Conservation (phyloP, 2,797 vertebrate genomes). For the Ambastaia sidthimunki region DNA sequence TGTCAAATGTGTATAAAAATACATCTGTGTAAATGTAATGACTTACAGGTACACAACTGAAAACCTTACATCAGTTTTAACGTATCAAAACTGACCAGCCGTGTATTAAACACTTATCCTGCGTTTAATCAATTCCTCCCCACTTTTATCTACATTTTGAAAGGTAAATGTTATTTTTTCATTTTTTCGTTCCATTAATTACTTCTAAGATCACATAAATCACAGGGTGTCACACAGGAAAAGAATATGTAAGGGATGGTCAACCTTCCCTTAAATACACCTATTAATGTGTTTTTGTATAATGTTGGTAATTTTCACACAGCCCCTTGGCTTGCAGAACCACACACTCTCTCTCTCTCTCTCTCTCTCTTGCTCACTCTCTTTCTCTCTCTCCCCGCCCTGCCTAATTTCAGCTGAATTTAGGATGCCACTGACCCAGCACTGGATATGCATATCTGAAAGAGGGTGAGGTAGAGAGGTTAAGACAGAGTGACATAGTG, state of each 20-base stretch:
- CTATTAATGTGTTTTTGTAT: constrained; percentile 58
- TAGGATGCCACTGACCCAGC: constrained; percentile 50
- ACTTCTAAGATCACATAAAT: not conserved
- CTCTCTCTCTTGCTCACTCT: not conserved
- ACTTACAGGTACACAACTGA: no score
- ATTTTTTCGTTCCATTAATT: not conserved
- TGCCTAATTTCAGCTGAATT: constrained; percentile 58
- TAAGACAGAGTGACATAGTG: constrained; percentile 53
- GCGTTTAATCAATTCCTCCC: no score
- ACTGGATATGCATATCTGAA: constrained; percentile 66
- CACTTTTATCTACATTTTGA: no score
- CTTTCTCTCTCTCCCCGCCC: constrained; percentile 21
- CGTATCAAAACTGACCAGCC: no score
- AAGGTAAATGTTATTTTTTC: not conserved
- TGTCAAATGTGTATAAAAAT: no score
- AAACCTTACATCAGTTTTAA: no score
- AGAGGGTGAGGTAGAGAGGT: constrained; percentile 48
- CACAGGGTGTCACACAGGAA: not conserved
- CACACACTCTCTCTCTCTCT: not conserved
- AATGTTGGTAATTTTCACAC: constrained; percentile 75
- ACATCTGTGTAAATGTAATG: no score
- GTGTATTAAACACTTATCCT: no score
- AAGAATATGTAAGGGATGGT: not conserved
- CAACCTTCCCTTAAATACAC: constrained; percentile 18
- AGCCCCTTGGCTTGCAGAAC: constrained; percentile 75